Base-by-base conservation (phyloP, 2,888 invertebrate genomes). In the Spialia ferax region DNA sequence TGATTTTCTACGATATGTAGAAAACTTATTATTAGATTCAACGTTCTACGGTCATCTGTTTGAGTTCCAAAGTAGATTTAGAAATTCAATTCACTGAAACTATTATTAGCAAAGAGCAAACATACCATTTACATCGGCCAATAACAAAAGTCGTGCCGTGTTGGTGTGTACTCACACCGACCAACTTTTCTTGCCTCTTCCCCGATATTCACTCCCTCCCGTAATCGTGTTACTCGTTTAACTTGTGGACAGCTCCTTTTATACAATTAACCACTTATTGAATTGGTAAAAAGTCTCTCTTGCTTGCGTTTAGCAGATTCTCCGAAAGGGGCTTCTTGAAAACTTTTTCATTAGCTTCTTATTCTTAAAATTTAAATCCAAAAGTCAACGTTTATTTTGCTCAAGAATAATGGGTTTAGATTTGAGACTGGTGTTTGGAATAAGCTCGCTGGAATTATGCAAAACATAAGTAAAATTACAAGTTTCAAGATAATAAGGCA, bases 151-250 rank as follows among this genome's bases (percentile, higher is more conserved):
- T 65, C 64, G 50, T 65, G 29, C 38, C 59, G 23, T 38, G 42
- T 60, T 62, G 32, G 56, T 67, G 61, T 67, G 52, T 60, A 45
- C 54, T 61, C 65, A 60, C 64, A 56, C 23, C 65, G 72, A 70
- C 75, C 69, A 81, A 83, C 76, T 80, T 81, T 79, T 74, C 78
- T 75, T 77, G 75, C 74, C 71, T 80, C 72, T 75, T 79, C 75
- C 79, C 77, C 79, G 79, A 85, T 88, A 88, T 89, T 89, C 89
- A 88, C 86, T 89, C 80, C 77, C 76, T 77, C 78, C 75, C 75
- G 84, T 87, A 90, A 91, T 86, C 83, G 83, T 81, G 83, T 89
- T 89, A 87, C 80, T 82, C 80, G 83, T 87, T 87, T 85, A 88
- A 85, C 87, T 87, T 84, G 85, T 83, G 85, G 86, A 89, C 87